Evolutionary conservation across 2,888 invertebrate genomes (phyloP), one percentile per base, ranked within the genome.

Genomic region (Epinotia brunnichana): DNA sequence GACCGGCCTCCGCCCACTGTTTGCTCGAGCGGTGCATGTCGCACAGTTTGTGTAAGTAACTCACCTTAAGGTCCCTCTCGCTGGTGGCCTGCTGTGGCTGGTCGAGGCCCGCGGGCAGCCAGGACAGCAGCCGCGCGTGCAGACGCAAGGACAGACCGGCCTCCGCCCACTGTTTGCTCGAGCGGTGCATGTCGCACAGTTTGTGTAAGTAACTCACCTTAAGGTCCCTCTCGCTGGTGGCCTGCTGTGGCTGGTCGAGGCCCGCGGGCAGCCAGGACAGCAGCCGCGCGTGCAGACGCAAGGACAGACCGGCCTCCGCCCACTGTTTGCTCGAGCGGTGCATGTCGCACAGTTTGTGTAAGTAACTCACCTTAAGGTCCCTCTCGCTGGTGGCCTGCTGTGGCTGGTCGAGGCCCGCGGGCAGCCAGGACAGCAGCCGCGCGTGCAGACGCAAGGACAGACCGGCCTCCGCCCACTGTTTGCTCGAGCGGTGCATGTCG

Each of bases 1-100:
- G 97, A 0, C 98, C 99, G n/a, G 99, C 99, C 92, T 99, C 99
- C 0, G 98, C 97, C 90, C 96, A 98, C 90, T 98, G 98, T 80
- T 97, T 96, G 82, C 97, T 97, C 73, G 96, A 95, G 81, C 97
- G 94, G 91, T 99, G 99, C 81, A 99, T 95, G 81, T 97, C 97
- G 81, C 97, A n/a, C n/a, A 15, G 44, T 44, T 11, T 44, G 44
- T 44, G 44, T 44, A 11, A 29, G 29, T 29, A 29, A 7, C 70
- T 15, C 67, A 90, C 98, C 92, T 99, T 99, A 17, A 99, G 94
- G 77, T 98, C 96, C 10, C 98, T 94, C 85, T 99, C 98, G 97
- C 97, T 66, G 95, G 95, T 10, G 91, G 92, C 94, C 90, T 75
- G 95, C 91, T 75, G 95, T 94, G 95, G 86, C 97, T 96, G 51